phyloP scores from a whole-genome alignment of 2,113 vertebrate species.

The Thalassoma bifasciatum region DNA sequence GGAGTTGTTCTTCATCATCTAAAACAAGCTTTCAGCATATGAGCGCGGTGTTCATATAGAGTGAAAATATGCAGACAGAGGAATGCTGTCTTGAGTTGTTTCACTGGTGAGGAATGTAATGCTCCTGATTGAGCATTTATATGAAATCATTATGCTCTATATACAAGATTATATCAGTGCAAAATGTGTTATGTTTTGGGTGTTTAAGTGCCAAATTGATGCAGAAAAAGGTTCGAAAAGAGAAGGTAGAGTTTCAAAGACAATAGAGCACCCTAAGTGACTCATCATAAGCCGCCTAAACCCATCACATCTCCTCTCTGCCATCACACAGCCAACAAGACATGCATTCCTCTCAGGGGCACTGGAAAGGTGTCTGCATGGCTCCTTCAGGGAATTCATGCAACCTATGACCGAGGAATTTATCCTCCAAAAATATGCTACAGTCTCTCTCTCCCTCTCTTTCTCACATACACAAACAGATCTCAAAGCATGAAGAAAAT shows the following conservation, averaged over 20 bases:
- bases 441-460: background rate
- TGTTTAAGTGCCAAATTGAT: conserved; percentile 10
- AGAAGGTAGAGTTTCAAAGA: background rate
- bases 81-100: background rate
- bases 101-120: background rate
- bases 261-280: background rate
- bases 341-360: conserved; percentile 55
- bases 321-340: conserved; percentile 13
- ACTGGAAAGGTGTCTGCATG: conserved; percentile 45
- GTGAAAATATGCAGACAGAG: background rate
- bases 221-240: background rate
- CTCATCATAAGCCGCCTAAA: background rate
- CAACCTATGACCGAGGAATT: conserved; percentile 47
- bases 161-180: conserved; percentile 15
- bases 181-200: too few relatives aligned
- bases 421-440: conserved; percentile 16
- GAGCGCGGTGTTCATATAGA: background rate
- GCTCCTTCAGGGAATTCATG: conserved; percentile 46
- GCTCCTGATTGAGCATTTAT: background rate
- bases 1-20: background rate
- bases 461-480: background rate
- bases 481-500: conserved; percentile 22
- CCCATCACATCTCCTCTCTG: background rate
- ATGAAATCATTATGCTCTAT: conserved; percentile 28
- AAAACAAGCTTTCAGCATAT: conserved; percentile 7